Conservation (phyloP, 1,140 invertebrate genomes). For the Drosophila ficusphila region DNA sequence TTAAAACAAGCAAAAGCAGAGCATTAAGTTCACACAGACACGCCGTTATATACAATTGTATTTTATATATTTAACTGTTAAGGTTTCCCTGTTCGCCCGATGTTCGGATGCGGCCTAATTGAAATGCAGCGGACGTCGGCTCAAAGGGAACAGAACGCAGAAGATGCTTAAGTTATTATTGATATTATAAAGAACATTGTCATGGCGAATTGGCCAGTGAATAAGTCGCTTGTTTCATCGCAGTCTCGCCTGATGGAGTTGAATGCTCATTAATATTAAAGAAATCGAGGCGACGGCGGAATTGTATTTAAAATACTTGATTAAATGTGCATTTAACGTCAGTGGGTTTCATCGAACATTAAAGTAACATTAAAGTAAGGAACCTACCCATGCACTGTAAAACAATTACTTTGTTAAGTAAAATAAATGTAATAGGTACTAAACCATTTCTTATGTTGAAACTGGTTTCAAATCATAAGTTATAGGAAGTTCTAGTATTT, state of each 20-base stretch:
- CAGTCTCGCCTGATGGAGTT: background rate
- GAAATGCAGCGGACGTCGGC: conserved; percentile 51
- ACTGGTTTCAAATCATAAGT: too few species aligned
- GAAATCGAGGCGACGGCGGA: background rate
- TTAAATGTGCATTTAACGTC: conserved; percentile 47
- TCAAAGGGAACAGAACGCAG: conserved; percentile 31
- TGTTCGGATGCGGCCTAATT: conserved; percentile 36
- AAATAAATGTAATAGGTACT: too few species aligned
- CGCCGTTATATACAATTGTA: conserved; percentile 22
- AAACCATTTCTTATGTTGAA: too few species aligned
- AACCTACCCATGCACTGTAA: background rate
- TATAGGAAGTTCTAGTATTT: too few species aligned
- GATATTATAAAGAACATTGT: conserved; percentile 45
- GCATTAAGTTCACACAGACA: conserved; percentile 28
- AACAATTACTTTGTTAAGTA: background rate
- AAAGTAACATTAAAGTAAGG: conserved; percentile 25
- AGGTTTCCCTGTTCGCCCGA: conserved; percentile 40
- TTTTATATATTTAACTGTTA: conserved; percentile 55
- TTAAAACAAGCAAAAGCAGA: conserved; percentile 56
- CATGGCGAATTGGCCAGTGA: conserved; percentile 37
- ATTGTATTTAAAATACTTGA: conserved; percentile 47
- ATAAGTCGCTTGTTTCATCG: conserved; percentile 28
- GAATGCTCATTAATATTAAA: conserved; percentile 11
- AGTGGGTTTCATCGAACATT: conserved; percentile 22
- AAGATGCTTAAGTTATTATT: conserved; percentile 72